Percentiles rank a stretch among this genome's conserved stretches.
Evolutionary conservation across 2,797 vertebrate species (phyloP).

Genomic region (Danio aesculapii): DNA sequence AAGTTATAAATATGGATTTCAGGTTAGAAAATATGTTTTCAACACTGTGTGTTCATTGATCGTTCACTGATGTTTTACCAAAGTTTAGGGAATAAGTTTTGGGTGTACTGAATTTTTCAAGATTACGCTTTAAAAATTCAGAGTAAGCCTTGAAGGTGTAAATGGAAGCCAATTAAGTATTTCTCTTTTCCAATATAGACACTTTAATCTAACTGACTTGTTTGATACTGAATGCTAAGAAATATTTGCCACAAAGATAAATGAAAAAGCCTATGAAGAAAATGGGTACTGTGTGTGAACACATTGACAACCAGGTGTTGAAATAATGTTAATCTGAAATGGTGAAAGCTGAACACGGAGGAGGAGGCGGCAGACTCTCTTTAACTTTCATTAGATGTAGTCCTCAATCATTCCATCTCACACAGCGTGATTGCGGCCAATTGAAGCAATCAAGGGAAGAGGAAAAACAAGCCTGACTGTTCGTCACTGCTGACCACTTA

Average conservation of each 20-base stretch:
- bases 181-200: neutral
- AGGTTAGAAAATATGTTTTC: neutral
- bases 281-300: too few relatives aligned
- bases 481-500: neutral
- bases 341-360: neutral
- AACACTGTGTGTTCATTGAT: neutral
- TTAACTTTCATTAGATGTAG: slow-evolving; percentile 26
- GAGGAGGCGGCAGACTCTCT: neutral
- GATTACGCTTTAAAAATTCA: neutral
- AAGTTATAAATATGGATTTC: neutral
- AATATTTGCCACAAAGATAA: neutral
- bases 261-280: neutral
- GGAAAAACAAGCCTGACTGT: slow-evolving; percentile 16
- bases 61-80: neutral
- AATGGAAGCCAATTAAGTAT: neutral
- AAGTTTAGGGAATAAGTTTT: neutral
- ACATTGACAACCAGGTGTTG: neutral
- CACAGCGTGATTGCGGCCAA: slow-evolving; percentile 42
- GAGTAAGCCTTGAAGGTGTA: neutral
- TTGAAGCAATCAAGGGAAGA: slow-evolving; percentile 46
- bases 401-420: slow-evolving; percentile 32
- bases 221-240: neutral
- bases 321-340: neutral
- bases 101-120: neutral
- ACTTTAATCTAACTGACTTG: neutral